These are phyloP conservation scores for Crocodylus rhombifer DNA, from an alignment of 2,797 vertebrate species.

Conservation along the genomic window DNA sequence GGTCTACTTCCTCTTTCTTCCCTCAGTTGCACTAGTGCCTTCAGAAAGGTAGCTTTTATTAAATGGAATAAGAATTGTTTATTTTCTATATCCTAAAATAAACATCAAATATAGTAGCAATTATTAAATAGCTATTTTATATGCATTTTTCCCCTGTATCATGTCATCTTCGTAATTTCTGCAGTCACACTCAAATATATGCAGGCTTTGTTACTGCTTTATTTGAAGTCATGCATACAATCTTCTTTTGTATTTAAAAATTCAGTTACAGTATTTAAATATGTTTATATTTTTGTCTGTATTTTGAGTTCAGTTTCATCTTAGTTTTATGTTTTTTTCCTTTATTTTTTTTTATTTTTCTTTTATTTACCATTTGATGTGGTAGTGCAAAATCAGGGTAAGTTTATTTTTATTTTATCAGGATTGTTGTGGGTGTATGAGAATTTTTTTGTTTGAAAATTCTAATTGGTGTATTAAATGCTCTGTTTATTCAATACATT, in stretches of 20 bases:
- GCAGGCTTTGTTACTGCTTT: background rate
- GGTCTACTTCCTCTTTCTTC: conserved; percentile 18
- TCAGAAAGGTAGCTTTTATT: background rate
- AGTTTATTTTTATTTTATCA: conserved; percentile 80
- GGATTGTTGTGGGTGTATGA: conserved; percentile 27
- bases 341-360: conserved; percentile 59
- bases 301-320: conserved; percentile 70
- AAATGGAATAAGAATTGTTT: background rate
- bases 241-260: conserved; percentile 12
- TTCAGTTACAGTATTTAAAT: conserved; percentile 18
- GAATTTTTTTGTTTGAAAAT: background rate
- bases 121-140: background rate
- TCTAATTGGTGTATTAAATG: conserved; percentile 33
- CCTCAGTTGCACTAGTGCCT: conserved; percentile 2
- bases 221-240: background rate
- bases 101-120: background rate
- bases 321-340: conserved; percentile 69
- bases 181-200: background rate
- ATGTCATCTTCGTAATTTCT: conserved; percentile 40
- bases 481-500: background rate
- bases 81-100: background rate
- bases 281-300: conserved; percentile 70
- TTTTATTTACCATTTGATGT: conserved; percentile 76
- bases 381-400: conserved; percentile 91
- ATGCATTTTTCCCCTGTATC: background rate